phyloP scores from a whole-genome alignment of 1,140 invertebrate genomes.

The Penaeus japonicus region DNA sequence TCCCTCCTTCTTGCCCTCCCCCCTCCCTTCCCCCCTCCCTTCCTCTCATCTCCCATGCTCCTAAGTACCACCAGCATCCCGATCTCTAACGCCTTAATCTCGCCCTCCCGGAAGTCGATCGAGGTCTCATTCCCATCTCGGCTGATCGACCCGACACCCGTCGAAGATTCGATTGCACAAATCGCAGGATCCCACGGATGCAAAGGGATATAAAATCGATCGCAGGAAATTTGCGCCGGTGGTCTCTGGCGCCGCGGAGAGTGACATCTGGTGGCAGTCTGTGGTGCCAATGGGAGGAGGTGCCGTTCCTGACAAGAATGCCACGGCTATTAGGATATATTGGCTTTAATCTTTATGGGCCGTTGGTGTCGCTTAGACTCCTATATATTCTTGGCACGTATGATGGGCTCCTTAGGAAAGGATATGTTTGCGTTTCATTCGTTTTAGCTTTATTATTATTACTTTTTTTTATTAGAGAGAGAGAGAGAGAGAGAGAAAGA shows the following conservation, averaged over 20 bases:
- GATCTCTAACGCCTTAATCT: too few species aligned
- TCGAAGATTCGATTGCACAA: too few species aligned
- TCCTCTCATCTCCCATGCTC: too few species aligned
- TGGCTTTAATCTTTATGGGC: slow-evolving; percentile 20
- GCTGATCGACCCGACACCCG: too few species aligned
- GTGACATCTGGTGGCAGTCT: slow-evolving; percentile 26
- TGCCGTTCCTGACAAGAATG: slow-evolving; percentile 21
- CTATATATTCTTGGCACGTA: slow-evolving; percentile 17
- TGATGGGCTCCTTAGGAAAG: not conserved
- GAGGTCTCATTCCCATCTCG: too few species aligned
- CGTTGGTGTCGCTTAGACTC: not conserved
- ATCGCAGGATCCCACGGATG: not conserved
- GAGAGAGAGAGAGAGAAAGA: too few species aligned
- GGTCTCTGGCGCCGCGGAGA: not conserved
- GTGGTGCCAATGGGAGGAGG: slow-evolving; percentile 23
- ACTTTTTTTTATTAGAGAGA: too few species aligned
- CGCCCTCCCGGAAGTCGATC: too few species aligned
- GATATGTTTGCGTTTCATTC: not conserved
- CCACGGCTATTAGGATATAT: slow-evolving; percentile 26
- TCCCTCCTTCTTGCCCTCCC: not conserved
- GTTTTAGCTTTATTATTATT: too few species aligned
- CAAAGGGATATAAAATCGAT: not conserved
- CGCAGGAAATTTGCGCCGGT: too few species aligned
- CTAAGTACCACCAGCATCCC: too few species aligned
- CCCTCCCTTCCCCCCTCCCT: not conserved